Evolutionary conservation across 2,888 invertebrate genomes (phyloP).

Genomic region (Biston betularia): DNA sequence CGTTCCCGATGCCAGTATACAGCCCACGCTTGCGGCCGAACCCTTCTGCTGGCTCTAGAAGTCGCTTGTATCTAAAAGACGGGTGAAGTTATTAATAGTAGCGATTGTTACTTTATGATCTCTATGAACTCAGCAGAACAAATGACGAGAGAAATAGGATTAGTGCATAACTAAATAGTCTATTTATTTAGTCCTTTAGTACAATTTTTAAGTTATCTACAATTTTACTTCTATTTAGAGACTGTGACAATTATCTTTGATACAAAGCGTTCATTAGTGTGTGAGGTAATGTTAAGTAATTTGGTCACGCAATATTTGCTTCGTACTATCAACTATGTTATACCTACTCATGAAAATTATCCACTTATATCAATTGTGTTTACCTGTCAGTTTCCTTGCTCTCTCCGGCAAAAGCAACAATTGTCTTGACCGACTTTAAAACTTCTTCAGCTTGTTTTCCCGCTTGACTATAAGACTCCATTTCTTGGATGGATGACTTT

Average conservation of each 20-base stretch:
- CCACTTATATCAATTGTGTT: not conserved
- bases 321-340: not conserved
- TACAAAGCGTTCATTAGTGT: not conserved
- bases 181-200: no score
- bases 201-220: no score
- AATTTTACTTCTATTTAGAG: no score
- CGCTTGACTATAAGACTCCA: constrained; percentile 91
- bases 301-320: not conserved
- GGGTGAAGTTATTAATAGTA: no score
- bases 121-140: not conserved
- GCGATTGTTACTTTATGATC: not conserved
- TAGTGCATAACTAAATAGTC: not conserved
- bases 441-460: constrained; percentile 93
- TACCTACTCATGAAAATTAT: no score
- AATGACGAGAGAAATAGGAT: not conserved
- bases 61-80: constrained; percentile 76
- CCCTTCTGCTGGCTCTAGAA: constrained; percentile 87
- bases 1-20: constrained; percentile 89
- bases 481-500: constrained; percentile 88
- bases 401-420: constrained; percentile 92
- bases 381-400: constrained; percentile 90
- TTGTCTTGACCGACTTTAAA: constrained; percentile 90
- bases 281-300: not conserved
- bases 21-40: constrained; percentile 89
- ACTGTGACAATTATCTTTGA: no score